Conservation (phyloP, 2,797 vertebrate species). For the Chiroxiphia lanceolata region DNA sequence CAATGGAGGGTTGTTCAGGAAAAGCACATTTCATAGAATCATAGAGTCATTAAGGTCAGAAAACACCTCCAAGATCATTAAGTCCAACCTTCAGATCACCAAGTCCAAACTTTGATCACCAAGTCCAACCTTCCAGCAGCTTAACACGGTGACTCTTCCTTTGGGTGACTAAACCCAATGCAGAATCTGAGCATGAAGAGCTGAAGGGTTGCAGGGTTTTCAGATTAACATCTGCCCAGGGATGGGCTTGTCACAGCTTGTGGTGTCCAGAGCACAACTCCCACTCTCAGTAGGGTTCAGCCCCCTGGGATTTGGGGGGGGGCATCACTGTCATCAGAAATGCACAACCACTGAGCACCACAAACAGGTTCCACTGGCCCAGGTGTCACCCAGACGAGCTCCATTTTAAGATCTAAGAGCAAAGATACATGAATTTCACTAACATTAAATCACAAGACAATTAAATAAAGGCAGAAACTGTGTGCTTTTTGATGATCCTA, state of each 20-base stretch:
- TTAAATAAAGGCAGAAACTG: neutral
- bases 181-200: neutral
- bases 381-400: neutral
- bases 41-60: rapidly evolving
- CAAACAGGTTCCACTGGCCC: neutral
- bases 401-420: neutral
- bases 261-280: neutral
- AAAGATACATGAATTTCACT: neutral
- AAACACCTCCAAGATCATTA: rapidly evolving
- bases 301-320: neutral
- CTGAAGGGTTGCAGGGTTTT: neutral
- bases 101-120: neutral
- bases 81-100: too few relatives aligned
- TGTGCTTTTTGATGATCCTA: neutral
- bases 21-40: neutral
- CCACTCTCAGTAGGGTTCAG: neutral
- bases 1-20: neutral
- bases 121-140: neutral
- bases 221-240: rapidly evolving
- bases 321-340: rapidly evolving
- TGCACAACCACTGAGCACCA: rapidly evolving
- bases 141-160: rapidly evolving
- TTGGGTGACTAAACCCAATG: rapidly evolving
- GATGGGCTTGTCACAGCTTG: rapidly evolving
- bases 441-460: neutral